Conservation (phyloP, 2,888 invertebrate genomes). For the Ypsolopha sequella region DNA sequence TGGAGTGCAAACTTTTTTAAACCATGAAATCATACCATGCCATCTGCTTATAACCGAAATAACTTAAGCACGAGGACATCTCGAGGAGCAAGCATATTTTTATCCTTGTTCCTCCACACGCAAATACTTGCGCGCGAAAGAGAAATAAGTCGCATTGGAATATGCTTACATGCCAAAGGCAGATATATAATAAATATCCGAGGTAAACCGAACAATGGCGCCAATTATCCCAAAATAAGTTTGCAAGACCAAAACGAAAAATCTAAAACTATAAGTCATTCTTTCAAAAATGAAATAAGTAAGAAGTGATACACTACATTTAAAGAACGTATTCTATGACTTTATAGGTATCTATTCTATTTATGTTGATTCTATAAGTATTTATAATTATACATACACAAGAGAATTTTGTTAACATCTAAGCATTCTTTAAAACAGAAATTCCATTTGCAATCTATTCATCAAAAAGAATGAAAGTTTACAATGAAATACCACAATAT, state of each 20-base stretch:
- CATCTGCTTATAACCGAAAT: neutral
- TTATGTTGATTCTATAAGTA: neutral
- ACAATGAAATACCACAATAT: neutral
- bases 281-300: neutral
- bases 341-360: neutral
- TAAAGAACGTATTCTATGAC: neutral
- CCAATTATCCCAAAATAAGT: neutral
- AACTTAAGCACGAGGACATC: neutral
- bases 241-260: neutral
- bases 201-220: neutral
- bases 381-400: neutral
- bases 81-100: neutral
- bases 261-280: neutral
- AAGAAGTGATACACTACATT: neutral
- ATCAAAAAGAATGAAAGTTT: neutral
- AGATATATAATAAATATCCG: neutral
- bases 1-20: neutral
- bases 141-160: too few relatives aligned
- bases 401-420: neutral
- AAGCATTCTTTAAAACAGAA: neutral
- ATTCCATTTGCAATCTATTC: neutral
- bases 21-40: neutral
- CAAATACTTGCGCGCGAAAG: too few relatives aligned
- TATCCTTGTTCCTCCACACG: neutral
- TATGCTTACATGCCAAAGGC: neutral